phyloP scores from a whole-genome alignment of 2,888 invertebrate genomes.

The Eupithecia dodoneata region DNA sequence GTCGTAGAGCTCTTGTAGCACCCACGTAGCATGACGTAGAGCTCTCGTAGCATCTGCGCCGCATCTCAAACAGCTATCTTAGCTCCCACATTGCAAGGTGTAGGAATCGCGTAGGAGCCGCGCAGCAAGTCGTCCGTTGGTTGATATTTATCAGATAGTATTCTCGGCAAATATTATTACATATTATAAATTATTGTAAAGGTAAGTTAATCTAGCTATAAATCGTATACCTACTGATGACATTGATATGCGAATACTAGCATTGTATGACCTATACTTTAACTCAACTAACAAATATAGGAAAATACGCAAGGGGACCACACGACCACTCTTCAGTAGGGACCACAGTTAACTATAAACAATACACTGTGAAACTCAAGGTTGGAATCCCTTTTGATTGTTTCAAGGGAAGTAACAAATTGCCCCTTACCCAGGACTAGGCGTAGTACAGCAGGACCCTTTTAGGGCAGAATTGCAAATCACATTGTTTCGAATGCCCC shows the following conservation, averaged over 20 bases:
- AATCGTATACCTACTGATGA: not conserved
- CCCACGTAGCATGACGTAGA: not conserved
- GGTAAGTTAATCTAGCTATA: not conserved
- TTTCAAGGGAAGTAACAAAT: constrained; percentile 55
- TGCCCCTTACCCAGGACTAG: constrained; percentile 39
- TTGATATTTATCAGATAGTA: too few relatives aligned
- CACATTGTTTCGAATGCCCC: constrained; percentile 60
- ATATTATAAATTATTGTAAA: not conserved
- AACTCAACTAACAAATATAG: not conserved
- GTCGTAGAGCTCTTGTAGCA: not conserved
- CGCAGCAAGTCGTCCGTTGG: too few relatives aligned
- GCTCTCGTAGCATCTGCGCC: too few relatives aligned
- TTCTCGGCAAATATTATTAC: too few relatives aligned
- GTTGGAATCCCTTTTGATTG: constrained; percentile 53
- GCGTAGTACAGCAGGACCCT: constrained; percentile 51
- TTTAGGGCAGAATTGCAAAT: constrained; percentile 66
- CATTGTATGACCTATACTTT: not conserved
- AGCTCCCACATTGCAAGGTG: too few relatives aligned
- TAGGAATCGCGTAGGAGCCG: too few relatives aligned
- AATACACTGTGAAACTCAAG: constrained; percentile 5
- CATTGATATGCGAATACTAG: not conserved
- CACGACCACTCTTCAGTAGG: not conserved
- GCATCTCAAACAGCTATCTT: too few relatives aligned
- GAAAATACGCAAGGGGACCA: not conserved
- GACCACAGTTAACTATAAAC: not conserved